Evolutionary conservation across 2,113 vertebrate species (phyloP).

Genomic region (Labeo catla): DNA sequence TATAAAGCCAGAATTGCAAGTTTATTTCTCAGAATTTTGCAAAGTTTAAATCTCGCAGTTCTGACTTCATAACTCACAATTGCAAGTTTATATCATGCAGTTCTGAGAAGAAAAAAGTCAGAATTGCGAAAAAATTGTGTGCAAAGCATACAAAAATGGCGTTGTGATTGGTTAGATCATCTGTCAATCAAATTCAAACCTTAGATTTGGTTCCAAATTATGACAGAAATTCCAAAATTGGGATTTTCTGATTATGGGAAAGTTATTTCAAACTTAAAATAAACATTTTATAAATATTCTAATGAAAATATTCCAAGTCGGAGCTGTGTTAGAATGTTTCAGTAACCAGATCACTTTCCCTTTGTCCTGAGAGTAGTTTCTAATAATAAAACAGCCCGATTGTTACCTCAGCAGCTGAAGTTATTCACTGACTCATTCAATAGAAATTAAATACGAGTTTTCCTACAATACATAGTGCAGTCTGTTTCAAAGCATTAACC

Average conservation of each 20-base stretch:
- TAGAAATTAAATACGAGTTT: background rate
- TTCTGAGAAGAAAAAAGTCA: no score
- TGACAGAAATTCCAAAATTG: background rate
- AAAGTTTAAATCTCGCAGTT: no score
- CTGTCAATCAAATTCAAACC: background rate
- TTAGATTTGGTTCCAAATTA: background rate
- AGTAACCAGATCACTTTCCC: background rate
- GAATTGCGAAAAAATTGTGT: no score
- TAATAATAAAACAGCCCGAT: background rate
- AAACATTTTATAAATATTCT: background rate
- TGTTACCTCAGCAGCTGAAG: background rate
- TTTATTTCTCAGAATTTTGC: no score
- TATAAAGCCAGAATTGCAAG: no score
- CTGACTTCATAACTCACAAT: no score
- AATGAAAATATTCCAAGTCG: background rate
- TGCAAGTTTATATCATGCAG: no score
- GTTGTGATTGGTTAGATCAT: no score
- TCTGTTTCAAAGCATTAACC: slow-evolving; percentile 26
- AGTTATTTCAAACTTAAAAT: background rate
- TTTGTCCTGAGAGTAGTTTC: background rate
- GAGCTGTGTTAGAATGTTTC: background rate
- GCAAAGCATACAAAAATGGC: no score
- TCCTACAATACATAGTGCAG: slow-evolving; percentile 1
- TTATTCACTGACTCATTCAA: background rate
- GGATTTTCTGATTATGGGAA: background rate